Evolutionary conservation across 2,888 invertebrate species (phyloP).

Genomic region (Drosophila algonquin): DNA sequence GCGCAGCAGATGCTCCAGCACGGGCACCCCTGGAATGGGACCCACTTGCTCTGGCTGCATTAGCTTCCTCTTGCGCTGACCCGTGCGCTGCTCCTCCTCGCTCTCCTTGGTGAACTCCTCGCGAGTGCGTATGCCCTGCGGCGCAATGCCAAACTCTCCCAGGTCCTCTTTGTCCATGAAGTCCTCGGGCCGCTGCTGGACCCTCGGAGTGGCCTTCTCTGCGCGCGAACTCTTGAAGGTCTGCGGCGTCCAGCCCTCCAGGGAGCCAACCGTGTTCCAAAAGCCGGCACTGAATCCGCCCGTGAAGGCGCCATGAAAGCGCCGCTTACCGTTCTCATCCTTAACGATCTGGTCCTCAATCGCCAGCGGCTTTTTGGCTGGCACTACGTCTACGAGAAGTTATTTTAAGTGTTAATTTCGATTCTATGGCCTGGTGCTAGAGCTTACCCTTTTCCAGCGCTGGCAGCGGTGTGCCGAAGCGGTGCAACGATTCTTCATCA

Average conservation of each 20-base stretch:
- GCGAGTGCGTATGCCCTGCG: conserved; percentile 91
- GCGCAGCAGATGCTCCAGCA: conserved; percentile 88
- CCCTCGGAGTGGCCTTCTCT: conserved; percentile 86
- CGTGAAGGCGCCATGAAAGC: conserved; percentile 99
- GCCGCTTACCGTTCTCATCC: conserved; percentile 93
- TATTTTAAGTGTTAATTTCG: not conserved
- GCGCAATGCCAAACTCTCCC: conserved; percentile 97
- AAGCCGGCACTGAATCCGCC: conserved; percentile 99
- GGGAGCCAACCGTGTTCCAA: conserved; percentile 97
- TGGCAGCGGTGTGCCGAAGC: conserved; percentile 92
- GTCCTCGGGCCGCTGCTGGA: conserved; percentile 91
- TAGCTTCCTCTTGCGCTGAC: conserved; percentile 83
- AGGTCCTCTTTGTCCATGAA: conserved; percentile 99
- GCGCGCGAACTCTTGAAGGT: conserved; percentile 94
- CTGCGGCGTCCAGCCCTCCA: conserved; percentile 97
- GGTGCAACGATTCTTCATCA: conserved; percentile 88
- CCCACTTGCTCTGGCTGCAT: conserved; percentile 64
- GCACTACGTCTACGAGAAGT: conserved; percentile 88
- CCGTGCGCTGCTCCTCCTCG: conserved; percentile 58
- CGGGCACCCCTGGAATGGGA: conserved; percentile 87
- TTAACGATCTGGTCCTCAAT: conserved; percentile 94
- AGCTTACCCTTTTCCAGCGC: conserved; percentile 93
- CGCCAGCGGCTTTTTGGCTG: conserved; percentile 91
- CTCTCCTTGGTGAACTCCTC: conserved; percentile 87
- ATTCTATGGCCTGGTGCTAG: rapidly evolving